Base-by-base conservation (phyloP, 2,113 vertebrate genomes). In the Narcine bancroftii region DNA sequence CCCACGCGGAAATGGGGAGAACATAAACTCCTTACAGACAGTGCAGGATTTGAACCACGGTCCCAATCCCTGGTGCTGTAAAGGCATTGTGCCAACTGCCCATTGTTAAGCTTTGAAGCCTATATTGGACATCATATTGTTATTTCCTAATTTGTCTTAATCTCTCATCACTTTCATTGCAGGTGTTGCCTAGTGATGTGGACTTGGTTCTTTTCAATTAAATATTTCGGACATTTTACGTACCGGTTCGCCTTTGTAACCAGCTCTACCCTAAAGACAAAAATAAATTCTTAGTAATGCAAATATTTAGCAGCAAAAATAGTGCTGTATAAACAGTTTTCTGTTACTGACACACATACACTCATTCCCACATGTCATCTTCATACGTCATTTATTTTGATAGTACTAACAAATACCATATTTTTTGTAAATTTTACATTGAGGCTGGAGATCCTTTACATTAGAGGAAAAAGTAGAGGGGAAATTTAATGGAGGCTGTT, bases 171-270 rank as follows among this genome's bases (percentile, higher is more conserved):
- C 36, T 63, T 87, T 9, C 33, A 56, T 60, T 60, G 53, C 79
- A 60, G 6, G 17, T 63, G 17, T 33, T 60, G 15, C 33, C 50
- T 85, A 29, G 50, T 13, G 36, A 56, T 36, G 19, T 60, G 15
- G 81, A 17, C 13, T 50, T 9, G 60, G 24, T 24, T 9, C 33
- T 87, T 36, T 6, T 60, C 33, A 87, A 87, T 36, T 60, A 36
- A 36, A 1, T 60, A 33, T 17, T 87, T 83, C 50, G 36, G 15
- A 36, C 33, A 60, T 72, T 50, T 26, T 6, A 92, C 92, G n/a
- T 96, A 98, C 97, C 97, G 96, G 95, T 50, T 98, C 97, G 95
- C 98, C 98, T 96, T 97, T 98, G 93, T 97, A 97, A 93, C 98
- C 98, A 92, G 97, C 94, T 95, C 97, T 97, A 0, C 97, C 97